Conservation (phyloP, 2,888 invertebrate species). For the Lasioglossum marginatum region DNA sequence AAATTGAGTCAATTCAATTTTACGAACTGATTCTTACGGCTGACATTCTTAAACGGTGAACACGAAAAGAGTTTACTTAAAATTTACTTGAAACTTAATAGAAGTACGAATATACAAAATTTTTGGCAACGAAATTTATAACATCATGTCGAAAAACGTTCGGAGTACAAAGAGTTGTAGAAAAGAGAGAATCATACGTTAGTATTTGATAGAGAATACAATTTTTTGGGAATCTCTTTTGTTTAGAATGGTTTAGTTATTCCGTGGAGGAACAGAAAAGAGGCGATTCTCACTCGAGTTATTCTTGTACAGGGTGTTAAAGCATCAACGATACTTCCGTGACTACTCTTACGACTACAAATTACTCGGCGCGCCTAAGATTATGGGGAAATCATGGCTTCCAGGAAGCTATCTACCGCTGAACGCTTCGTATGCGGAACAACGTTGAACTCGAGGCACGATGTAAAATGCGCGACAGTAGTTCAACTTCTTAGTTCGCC, state of each 20-base stretch:
- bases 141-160: not conserved
- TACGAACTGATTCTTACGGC: not conserved
- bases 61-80: too few relatives aligned
- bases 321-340: not conserved
- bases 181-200: not conserved
- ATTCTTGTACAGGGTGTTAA: not conserved
- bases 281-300: not conserved
- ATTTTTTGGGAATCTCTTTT: not conserved
- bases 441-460: not conserved
- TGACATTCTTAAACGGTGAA: not conserved
- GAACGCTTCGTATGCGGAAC: constrained; percentile 15
- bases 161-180: not conserved
- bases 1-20: not conserved
- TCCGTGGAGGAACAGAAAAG: not conserved
- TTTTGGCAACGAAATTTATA: not conserved
- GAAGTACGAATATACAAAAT: not conserved
- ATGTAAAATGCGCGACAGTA: not conserved
- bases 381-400: constrained; percentile 4
- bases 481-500: not conserved
- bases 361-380: constrained; percentile 1
- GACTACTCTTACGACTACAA: constrained; percentile 8
- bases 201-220: not conserved
- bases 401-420: constrained; percentile 15
- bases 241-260: not conserved
- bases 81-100: too few relatives aligned